Conservation (phyloP, 2,888 invertebrate species). For the Notodonta dromedarius region DNA sequence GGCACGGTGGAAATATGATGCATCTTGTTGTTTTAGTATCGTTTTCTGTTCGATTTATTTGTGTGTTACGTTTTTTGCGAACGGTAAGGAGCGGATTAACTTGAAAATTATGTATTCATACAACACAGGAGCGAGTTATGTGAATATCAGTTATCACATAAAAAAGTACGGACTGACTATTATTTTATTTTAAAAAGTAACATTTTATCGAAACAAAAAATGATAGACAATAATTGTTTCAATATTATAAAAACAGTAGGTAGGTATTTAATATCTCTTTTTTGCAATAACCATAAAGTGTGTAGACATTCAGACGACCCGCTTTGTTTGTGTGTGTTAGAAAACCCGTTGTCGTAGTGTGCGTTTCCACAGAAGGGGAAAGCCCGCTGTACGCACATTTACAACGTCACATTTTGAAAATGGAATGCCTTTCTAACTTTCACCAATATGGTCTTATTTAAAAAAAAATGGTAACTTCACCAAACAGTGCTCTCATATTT, state of each 20-base stretch:
- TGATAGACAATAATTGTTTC: not conserved
- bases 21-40: constrained; percentile 82
- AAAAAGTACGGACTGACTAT: too few relatives aligned
- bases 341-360: constrained; percentile 47
- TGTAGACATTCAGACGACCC: not conserved
- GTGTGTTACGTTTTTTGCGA: constrained; percentile 66
- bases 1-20: constrained; percentile 77
- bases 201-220: not conserved
- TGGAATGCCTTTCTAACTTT: constrained; percentile 71
- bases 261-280: not conserved
- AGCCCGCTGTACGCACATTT: constrained; percentile 60
- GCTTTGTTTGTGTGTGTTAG: constrained; percentile 34
- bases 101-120: constrained; percentile 44
- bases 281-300: not conserved
- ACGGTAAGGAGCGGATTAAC: constrained; percentile 67
- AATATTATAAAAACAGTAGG: not conserved
- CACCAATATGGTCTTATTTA: constrained; percentile 48
- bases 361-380: constrained; percentile 70
- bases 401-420: constrained; percentile 67
- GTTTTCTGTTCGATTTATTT: constrained; percentile 77
- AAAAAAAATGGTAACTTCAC: constrained; percentile 14
- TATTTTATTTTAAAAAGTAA: too few relatives aligned
- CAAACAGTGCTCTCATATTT: constrained; percentile 15
- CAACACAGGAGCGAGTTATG: constrained; percentile 15
- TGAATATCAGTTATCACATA: constrained; percentile 11